phyloP scores from a whole-genome alignment of 2,797 vertebrate genomes.

The Cirrhinus molitorella region DNA sequence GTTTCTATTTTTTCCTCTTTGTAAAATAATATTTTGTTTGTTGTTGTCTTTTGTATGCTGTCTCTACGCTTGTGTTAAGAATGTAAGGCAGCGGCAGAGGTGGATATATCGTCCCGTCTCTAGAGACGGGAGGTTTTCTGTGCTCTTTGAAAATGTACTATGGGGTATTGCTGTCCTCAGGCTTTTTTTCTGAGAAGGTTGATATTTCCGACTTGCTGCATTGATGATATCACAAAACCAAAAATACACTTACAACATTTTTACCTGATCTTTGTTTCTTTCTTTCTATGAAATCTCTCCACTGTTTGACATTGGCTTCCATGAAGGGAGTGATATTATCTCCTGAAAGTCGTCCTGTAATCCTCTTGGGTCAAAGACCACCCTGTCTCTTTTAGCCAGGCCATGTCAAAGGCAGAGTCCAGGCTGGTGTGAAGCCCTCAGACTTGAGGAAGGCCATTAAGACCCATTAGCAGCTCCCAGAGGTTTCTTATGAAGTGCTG shows the following conservation, averaged over 20 bases:
- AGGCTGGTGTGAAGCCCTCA: constrained; percentile 74
- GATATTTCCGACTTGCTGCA: constrained; percentile 73
- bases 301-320: not conserved
- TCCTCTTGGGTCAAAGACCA: constrained; percentile 64
- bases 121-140: constrained; percentile 38
- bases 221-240: constrained; percentile 78
- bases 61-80: constrained; percentile 67
- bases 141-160: constrained; percentile 37
- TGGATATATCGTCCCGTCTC: constrained; percentile 20
- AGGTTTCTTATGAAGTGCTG: constrained; percentile 84
- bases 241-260: constrained; percentile 80
- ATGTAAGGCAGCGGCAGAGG: constrained; percentile 63
- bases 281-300: not conserved
- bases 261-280: constrained; percentile 18
- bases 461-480: constrained; percentile 86
- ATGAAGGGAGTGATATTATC: not conserved
- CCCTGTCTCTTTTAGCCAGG: constrained; percentile 65
- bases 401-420: constrained; percentile 73
- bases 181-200: constrained; percentile 53
- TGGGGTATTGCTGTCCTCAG: constrained; percentile 50
- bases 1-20: constrained; percentile 65
- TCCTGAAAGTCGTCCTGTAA: constrained; percentile 7
- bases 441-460: constrained; percentile 80
- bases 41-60: constrained; percentile 70
- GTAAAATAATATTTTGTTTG: constrained; percentile 51